Base-by-base conservation (phyloP, 2,113 vertebrate genomes). In the Phalacrocorax brasilianus region DNA sequence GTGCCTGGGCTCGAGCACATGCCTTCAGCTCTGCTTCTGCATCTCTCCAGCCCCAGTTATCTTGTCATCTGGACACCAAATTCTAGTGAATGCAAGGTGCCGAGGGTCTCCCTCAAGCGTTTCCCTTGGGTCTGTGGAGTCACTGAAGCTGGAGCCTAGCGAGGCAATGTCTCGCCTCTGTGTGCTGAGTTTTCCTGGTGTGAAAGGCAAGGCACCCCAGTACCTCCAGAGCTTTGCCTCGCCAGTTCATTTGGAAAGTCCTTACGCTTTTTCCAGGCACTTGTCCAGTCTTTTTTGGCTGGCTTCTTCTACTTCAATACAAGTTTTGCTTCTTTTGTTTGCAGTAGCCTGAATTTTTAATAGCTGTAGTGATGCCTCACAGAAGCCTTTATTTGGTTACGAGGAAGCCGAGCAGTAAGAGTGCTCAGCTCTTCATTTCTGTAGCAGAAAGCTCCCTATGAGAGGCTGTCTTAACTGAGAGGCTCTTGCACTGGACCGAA, bases 291-390 rank as follows among this genome's bases (percentile, higher is more conserved):
- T 65, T 79, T 88, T 87, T 75, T 95, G 91, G 74, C 93, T 82
- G 74, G 30, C 74, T 79, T 4, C 84, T 94, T 91, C 73, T 82
- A 40, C 91, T 79, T 94, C 85, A 91, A 2, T 90, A 40, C 58
- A 72, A 96, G 33, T 93, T 93, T 94, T 94, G 53, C 89, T 93
- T 19, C 84, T 72, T 96, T 87, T 96, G 84, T 95, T 95, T 82
- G 87, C 56, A 89, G 87, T 89, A 96, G 91, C 84, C 53, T 91
- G 87, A 56, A 91, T 95, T 85, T 93, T 68, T 89, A 82, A 82
- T 93, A 68, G 66, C 91, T 85, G 70, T 52, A 70, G 77, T 62
- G 84, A 66, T 82, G 62, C 40, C 58, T 89, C 58, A 35, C 81
- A 94, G 77, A 63, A 88, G 68, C 70, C 74, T 96, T 78, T 95